These are phyloP conservation scores for Siphamia tubifer DNA, from an alignment of 2,113 vertebrate genomes.

Conservation along the genomic window DNA sequence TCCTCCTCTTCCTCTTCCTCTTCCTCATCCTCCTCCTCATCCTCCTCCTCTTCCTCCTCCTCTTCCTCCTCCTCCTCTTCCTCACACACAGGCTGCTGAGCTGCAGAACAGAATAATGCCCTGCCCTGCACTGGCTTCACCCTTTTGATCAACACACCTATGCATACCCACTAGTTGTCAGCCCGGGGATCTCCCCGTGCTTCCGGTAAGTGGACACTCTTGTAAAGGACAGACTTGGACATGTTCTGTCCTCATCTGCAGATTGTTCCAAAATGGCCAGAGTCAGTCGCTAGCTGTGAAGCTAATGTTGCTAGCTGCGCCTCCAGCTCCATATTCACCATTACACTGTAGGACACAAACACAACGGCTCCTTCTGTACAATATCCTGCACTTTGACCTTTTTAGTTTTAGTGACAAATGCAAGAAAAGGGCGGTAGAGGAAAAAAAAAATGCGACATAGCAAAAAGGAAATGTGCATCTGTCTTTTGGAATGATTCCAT, in stretches of 20 bases:
- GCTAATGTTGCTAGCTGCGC: conserved; percentile 56
- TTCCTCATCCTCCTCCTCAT: neutral
- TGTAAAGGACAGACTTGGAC: conserved; percentile 4
- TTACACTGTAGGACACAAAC: neutral
- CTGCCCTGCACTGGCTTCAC: conserved; percentile 50
- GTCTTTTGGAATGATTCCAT: neutral
- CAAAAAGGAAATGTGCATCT: neutral
- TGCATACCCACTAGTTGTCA: conserved; percentile 64
- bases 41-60: conserved; percentile 26
- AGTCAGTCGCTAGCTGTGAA: conserved; percentile 56
- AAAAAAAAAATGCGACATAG: conserved; percentile 45
- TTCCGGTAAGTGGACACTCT: conserved; percentile 72
- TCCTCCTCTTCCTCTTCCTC: conserved; percentile 31
- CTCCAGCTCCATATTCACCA: neutral
- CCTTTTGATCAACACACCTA: conserved; percentile 64
- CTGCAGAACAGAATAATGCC: conserved; percentile 55
- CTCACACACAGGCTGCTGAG: conserved; percentile 36
- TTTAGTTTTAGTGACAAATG: neutral
- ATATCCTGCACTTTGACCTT: neutral
- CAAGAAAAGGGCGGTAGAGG: neutral
- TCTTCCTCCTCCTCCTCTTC: conserved; percentile 2
- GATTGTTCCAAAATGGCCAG: conserved; percentile 56
- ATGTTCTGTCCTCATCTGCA: conserved; percentile 39
- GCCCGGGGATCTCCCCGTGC: conserved; percentile 72
- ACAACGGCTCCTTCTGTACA: neutral